Evolutionary conservation across 2,888 invertebrate genomes (phyloP).

Genomic region (Matsumyia berberina): DNA sequence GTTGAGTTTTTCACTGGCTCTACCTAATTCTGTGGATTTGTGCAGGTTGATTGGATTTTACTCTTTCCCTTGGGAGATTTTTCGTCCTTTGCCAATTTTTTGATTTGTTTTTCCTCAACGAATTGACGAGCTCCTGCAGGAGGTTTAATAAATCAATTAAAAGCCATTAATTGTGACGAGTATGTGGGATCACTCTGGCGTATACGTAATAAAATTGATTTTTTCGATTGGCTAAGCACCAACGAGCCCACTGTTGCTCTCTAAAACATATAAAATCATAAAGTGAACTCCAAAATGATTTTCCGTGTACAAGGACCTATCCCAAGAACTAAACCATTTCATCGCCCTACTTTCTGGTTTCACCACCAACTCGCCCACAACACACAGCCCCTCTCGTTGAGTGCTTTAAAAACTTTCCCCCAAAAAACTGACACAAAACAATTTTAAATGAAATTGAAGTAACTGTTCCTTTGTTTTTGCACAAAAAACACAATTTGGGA

Average conservation of each 20-base stretch:
- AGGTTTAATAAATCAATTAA: slow-evolving; percentile 2
- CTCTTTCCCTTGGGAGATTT: slow-evolving; percentile 17
- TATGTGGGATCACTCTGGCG: too few relatives aligned
- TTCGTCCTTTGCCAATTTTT: slow-evolving; percentile 14
- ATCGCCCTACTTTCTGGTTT: background rate
- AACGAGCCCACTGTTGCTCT: too few relatives aligned
- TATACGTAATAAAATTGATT: too few relatives aligned
- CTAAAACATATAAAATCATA: too few relatives aligned
- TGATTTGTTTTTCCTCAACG: slow-evolving; percentile 33
- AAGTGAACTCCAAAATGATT: too few relatives aligned
- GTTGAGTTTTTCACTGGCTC: slow-evolving; percentile 14
- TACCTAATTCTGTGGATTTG: slow-evolving; percentile 52
- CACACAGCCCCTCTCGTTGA: background rate
- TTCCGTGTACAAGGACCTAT: too few relatives aligned
- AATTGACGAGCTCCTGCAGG: slow-evolving; percentile 35
- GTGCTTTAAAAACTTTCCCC: background rate
- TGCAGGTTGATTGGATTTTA: slow-evolving; percentile 65
- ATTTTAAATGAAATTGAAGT: slow-evolving; percentile 18
- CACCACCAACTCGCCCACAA: background rate
- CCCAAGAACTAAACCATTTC: too few relatives aligned
- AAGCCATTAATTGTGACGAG: too few relatives aligned
- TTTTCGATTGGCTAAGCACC: too few relatives aligned
- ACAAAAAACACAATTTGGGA: background rate
- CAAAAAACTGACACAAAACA: too few relatives aligned
- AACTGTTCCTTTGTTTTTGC: background rate